phyloP scores from a whole-genome alignment of 2,797 vertebrate species.

The Tamandua tetradactyla region DNA sequence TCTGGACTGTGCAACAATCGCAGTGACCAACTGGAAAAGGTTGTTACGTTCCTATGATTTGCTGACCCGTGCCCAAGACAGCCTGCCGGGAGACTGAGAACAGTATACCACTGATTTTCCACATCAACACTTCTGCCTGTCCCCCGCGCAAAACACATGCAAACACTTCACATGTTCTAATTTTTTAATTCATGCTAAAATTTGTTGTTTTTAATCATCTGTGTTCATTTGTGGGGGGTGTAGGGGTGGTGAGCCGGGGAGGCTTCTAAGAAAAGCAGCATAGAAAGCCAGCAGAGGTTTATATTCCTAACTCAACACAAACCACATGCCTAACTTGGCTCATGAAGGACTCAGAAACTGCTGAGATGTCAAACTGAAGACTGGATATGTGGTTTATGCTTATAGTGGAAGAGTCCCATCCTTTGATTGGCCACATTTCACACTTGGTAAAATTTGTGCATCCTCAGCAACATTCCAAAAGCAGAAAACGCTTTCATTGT shows the following conservation, averaged over 20 bases:
- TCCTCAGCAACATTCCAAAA: constrained; percentile 55
- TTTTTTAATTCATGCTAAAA: constrained; percentile 9
- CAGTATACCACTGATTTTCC: too few relatives aligned
- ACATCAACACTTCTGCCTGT: rapidly evolving
- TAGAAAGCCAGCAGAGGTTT: constrained; percentile 22
- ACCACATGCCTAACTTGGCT: constrained; percentile 52
- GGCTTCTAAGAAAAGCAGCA: constrained; percentile 50
- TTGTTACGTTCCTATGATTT: neutral
- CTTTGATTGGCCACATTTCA: neutral
- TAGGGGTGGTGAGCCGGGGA: neutral
- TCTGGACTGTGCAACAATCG: neutral
- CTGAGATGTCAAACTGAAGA: constrained; percentile 44
- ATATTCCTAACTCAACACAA: constrained; percentile 45
- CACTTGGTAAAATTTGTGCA: neutral
- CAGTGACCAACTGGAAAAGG: neutral
- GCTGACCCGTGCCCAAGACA: too few relatives aligned
- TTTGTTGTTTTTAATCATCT: constrained; percentile 9
- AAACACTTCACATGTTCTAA: neutral
- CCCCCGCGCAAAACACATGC: neutral
- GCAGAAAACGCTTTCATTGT: neutral
- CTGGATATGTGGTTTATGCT: constrained; percentile 38
- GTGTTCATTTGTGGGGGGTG: neutral
- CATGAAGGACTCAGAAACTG: neutral
- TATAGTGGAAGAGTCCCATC: constrained; percentile 14
- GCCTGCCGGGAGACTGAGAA: neutral